A percentile compares a stretch with the other conserved stretches of the same genome.
phyloP scores from a whole-genome alignment of 1,140 invertebrate species.

The Lepidurus couesii region DNA sequence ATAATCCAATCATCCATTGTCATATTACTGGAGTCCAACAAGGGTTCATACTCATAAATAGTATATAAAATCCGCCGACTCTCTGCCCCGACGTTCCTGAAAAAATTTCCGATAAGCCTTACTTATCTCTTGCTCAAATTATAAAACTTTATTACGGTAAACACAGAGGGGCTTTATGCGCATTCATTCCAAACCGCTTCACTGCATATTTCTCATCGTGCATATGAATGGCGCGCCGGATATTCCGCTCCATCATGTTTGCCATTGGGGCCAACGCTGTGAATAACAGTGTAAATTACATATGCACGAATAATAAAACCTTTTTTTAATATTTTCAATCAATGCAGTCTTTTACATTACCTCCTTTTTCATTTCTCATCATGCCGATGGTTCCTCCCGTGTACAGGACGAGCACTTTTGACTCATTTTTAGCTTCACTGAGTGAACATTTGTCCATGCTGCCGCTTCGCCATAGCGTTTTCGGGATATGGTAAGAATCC shows the following conservation, averaged over 20 bases:
- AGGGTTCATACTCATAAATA: slow-evolving; percentile 76
- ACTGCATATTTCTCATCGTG: slow-evolving; percentile 61
- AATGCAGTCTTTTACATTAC: slow-evolving; percentile 46
- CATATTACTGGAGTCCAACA: slow-evolving; percentile 92
- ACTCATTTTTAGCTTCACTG: slow-evolving; percentile 44
- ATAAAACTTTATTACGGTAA: slow-evolving; percentile 54
- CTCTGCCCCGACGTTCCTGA: slow-evolving; percentile 46
- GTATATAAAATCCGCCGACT: slow-evolving; percentile 64
- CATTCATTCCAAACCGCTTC: slow-evolving; percentile 48
- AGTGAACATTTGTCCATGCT: slow-evolving; percentile 28
- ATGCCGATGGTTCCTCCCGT: slow-evolving; percentile 87
- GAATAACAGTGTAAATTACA: slow-evolving; percentile 38
- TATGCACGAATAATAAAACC: slow-evolving; percentile 27
- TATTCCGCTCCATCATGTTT: slow-evolving; percentile 54
- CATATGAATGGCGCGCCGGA: slow-evolving; percentile 63
- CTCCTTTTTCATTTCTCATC: slow-evolving; percentile 64
- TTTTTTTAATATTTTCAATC: neutral
- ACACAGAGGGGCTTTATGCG: slow-evolving; percentile 53
- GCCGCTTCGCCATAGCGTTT: slow-evolving; percentile 27
- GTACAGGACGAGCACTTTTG: slow-evolving; percentile 48
- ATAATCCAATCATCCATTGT: slow-evolving; percentile 80
- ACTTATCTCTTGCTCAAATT: neutral
- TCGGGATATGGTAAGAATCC: slow-evolving; percentile 30
- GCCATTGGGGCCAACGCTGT: slow-evolving; percentile 58
- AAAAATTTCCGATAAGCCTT: slow-evolving; percentile 24